Evolutionary conservation across 2,888 invertebrate species (phyloP).

Genomic region (Synanthedon vespiformis): DNA sequence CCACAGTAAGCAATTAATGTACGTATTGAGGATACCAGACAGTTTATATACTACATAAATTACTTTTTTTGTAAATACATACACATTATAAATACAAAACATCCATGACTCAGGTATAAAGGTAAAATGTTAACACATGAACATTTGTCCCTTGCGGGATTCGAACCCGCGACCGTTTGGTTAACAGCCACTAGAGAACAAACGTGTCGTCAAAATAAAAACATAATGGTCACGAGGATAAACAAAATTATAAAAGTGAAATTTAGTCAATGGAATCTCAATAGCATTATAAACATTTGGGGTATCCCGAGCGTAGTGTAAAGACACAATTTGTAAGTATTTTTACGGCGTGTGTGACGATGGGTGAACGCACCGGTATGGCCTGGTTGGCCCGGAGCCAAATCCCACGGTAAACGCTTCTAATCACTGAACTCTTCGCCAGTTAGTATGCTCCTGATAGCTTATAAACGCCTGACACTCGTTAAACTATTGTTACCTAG

Average conservation of each 20-base stretch:
- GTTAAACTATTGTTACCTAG: slow-evolving; percentile 30
- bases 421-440: slow-evolving; percentile 53
- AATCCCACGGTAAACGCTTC: slow-evolving; percentile 61
- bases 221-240: no score
- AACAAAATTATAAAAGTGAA: not conserved
- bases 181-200: no score
- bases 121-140: no score
- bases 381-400: slow-evolving; percentile 62
- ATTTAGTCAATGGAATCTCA: slow-evolving; percentile 1
- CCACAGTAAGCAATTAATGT: no score
- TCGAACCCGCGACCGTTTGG: no score
- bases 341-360: slow-evolving; percentile 30
- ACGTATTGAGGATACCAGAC: no score
- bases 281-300: slow-evolving; percentile 24
- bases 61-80: no score
- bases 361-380: slow-evolving; percentile 62
- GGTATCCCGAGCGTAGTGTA: slow-evolving; percentile 27
- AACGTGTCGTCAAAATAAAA: no score
- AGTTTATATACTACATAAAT: no score
- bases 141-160: no score
- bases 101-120: no score
- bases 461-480: slow-evolving; percentile 58
- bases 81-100: no score
- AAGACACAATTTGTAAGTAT: slow-evolving; percentile 54
- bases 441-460: slow-evolving; percentile 53